A percentile compares a stretch with the other conserved stretches of the same genome.
These are phyloP conservation scores for Drosophila sechellia DNA, from an alignment of 1,140 invertebrate species.

Conservation along the genomic window DNA sequence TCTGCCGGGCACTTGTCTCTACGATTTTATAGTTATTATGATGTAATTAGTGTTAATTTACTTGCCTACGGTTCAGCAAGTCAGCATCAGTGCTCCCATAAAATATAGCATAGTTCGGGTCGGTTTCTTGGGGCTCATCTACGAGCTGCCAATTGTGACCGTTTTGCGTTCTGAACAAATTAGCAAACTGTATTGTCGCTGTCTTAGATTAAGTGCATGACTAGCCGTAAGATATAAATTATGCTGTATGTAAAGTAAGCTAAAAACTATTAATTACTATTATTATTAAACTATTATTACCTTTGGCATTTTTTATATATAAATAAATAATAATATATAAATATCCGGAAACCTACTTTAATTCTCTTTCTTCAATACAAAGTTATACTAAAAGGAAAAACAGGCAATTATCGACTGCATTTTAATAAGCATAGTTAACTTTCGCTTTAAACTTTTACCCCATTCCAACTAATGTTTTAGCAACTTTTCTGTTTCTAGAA, in stretches of 20 bases:
- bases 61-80: conserved; percentile 43
- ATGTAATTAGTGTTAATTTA: conserved; percentile 79
- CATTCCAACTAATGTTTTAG: conserved; percentile 13
- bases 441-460: conserved; percentile 10
- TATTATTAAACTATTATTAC: not conserved
- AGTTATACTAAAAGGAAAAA: not conserved
- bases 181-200: not conserved
- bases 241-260: not conserved
- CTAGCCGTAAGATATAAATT: not conserved
- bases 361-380: not conserved
- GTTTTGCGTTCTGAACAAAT: not conserved
- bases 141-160: not conserved
- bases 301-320: not conserved
- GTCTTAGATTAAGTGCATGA: not conserved
- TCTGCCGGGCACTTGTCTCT: conserved; percentile 69
- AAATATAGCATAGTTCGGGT: conserved; percentile 50
- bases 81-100: conserved; percentile 30
- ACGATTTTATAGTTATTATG: conserved; percentile 77
- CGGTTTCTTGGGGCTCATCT: not conserved
- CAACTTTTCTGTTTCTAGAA: conserved; percentile 19
- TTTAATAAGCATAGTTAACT: conserved; percentile 21
- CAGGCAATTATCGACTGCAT: not conserved
- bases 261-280: not conserved
- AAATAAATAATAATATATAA: not conserved
- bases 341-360: not conserved